Percentiles rank a stretch among this genome's conserved stretches.
phyloP scores from a whole-genome alignment of 1,140 invertebrate genomes.

The Philaenus spumarius region DNA sequence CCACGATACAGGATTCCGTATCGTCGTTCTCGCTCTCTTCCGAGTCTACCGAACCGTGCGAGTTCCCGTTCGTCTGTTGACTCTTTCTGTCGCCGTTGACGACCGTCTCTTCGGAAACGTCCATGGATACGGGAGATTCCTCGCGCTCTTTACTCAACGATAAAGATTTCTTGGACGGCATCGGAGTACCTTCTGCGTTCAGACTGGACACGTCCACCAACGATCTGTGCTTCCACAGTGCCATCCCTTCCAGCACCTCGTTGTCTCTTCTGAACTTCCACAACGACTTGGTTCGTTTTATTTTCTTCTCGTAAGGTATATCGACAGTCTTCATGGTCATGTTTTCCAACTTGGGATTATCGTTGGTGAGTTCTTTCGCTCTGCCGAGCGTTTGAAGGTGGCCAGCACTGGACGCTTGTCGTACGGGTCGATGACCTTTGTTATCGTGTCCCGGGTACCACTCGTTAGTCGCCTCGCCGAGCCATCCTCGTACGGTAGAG shows the following conservation, averaged over 20 bases:
- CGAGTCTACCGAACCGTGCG: neutral
- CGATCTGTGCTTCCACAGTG: constrained; percentile 76
- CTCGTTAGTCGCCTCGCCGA: constrained; percentile 35
- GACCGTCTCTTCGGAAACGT: constrained; percentile 34
- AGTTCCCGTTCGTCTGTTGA: neutral
- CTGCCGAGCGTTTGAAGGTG: constrained; percentile 25
- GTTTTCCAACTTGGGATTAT: constrained; percentile 44
- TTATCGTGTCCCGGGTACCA: constrained; percentile 30
- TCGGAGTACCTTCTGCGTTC: constrained; percentile 36
- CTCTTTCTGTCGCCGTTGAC: constrained; percentile 24
- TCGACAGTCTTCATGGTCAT: constrained; percentile 30
- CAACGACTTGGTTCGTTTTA: constrained; percentile 70
- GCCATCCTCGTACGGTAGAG: constrained; percentile 44
- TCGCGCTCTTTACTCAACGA: constrained; percentile 38
- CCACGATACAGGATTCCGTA: constrained; percentile 57
- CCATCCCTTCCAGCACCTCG: constrained; percentile 72
- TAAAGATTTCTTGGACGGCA: constrained; percentile 42
- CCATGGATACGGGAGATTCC: constrained; percentile 36
- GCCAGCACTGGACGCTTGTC: constrained; percentile 28
- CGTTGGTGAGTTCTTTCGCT: constrained; percentile 28
- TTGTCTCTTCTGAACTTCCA: constrained; percentile 71
- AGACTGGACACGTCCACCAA: constrained; percentile 56
- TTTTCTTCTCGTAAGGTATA: constrained; percentile 34
- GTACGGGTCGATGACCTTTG: constrained; percentile 23
- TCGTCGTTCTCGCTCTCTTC: constrained; percentile 26